A percentile compares a stretch with the other conserved stretches of the same genome.
Conservation (phyloP, 1,140 invertebrate genomes). For the Pentalonia nigronervosa region DNA sequence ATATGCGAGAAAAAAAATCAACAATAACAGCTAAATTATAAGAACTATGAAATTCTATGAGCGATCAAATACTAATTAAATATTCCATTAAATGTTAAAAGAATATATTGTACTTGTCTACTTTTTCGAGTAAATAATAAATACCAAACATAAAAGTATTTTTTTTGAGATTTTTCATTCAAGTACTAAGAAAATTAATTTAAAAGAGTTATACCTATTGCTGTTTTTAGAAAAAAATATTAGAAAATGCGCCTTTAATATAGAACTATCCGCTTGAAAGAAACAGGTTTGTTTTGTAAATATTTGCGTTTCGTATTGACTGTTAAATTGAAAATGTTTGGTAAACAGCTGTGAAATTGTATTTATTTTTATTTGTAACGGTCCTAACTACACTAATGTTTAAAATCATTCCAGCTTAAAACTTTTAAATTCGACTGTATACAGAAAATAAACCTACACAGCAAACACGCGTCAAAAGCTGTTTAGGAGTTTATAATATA, state of each 20-base stretch:
- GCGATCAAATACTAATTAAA: not conserved
- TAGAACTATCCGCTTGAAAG: not conserved
- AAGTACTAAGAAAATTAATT: not conserved
- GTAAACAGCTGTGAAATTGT: conserved; percentile 13
- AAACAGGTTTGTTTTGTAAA: not conserved
- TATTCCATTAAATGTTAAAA: not conserved
- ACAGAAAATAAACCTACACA: not conserved
- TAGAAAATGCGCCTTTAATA: not conserved
- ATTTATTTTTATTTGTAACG: conserved; percentile 13
- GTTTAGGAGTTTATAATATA: not conserved
- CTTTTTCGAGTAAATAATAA: not conserved
- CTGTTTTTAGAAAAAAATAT: not conserved
- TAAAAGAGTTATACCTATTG: not conserved
- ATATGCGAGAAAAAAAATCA: not conserved
- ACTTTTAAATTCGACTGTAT: not conserved
- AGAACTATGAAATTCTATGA: not conserved
- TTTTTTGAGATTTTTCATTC: not conserved
- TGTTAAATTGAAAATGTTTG: conserved; percentile 22
- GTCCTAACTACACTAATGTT: not conserved
- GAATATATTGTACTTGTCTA: not conserved
- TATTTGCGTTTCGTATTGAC: not conserved
- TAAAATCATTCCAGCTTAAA: conserved; percentile 19
- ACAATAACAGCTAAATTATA: not conserved
- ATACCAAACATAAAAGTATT: not conserved
- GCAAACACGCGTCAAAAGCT: not conserved